Percentiles rank a stretch among this genome's conserved stretches.
Conservation (phyloP, 2,113 vertebrate genomes). For the Clarias gariepinus region DNA sequence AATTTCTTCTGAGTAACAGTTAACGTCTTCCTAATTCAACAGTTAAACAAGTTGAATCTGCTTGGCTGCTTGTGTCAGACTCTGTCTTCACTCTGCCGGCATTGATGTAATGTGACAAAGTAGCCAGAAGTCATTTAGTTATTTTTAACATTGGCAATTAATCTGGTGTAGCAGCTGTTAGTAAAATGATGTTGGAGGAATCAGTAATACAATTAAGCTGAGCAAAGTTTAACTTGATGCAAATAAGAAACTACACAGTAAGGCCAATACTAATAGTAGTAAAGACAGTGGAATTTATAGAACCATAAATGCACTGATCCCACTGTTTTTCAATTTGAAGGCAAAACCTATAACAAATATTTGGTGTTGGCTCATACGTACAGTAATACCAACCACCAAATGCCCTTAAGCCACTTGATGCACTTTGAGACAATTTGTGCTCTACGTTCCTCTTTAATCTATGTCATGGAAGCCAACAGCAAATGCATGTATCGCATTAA, state of each 20-base stretch:
- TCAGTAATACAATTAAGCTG: background rate
- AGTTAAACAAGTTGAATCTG: slow-evolving; percentile 59
- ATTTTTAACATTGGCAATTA: slow-evolving; percentile 19
- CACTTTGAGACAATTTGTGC: background rate
- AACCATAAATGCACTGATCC: background rate
- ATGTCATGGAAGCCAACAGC: background rate
- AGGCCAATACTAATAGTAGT: too few relatives aligned
- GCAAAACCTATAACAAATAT: background rate
- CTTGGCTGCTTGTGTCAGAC: slow-evolving; percentile 65
- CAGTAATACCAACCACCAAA: background rate
- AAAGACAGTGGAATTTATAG: background rate
- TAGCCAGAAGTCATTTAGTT: slow-evolving; percentile 9
- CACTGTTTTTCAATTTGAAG: background rate
- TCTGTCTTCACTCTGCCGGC: slow-evolving; percentile 13
- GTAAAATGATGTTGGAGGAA: background rate
- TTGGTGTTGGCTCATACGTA: background rate
- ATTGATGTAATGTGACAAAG: background rate
- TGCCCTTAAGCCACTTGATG: background rate
- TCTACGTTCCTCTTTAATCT: background rate
- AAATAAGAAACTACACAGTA: background rate
- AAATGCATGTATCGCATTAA: background rate
- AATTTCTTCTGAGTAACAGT: slow-evolving; percentile 27
- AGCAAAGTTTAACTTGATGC: background rate
- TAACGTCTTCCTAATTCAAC: slow-evolving; percentile 60
- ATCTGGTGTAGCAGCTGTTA: slow-evolving; percentile 17